Conservation (phyloP, 1,140 invertebrate species). For the Drosophila pachea region DNA sequence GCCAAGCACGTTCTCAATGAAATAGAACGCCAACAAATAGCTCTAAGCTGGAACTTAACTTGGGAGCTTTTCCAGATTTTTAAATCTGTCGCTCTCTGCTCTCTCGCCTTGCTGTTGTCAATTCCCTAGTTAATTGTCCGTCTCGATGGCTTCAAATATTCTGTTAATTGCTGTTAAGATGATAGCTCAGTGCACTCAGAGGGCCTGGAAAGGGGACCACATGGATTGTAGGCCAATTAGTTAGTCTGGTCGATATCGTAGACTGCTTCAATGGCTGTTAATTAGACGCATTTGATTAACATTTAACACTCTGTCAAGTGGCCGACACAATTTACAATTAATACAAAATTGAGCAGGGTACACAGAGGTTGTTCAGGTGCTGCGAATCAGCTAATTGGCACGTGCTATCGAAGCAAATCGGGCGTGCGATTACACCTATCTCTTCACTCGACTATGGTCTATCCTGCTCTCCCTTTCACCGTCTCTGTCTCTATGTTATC, state of each 20-base stretch:
- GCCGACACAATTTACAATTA: slow-evolving; percentile 32
- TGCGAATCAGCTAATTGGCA: slow-evolving; percentile 55
- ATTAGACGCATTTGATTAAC: slow-evolving; percentile 59
- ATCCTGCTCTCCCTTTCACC: too few species aligned
- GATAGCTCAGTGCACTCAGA: neutral
- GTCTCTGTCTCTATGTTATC: slow-evolving; percentile 4
- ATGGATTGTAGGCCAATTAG: slow-evolving; percentile 39
- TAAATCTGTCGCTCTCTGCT: neutral
- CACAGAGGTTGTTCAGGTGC: slow-evolving; percentile 34
- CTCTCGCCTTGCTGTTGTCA: neutral
- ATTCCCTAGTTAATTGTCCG: neutral
- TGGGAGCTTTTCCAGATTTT: neutral
- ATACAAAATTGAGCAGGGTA: slow-evolving; percentile 29
- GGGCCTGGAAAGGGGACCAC: slow-evolving; percentile 6
- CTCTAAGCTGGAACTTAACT: neutral
- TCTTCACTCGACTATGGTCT: too few species aligned
- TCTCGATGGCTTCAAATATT: neutral
- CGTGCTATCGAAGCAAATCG: slow-evolving; percentile 48
- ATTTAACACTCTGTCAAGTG: slow-evolving; percentile 40
- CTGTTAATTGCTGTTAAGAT: slow-evolving; percentile 2
- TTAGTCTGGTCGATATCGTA: slow-evolving; percentile 33
- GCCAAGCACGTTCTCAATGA: too few species aligned
- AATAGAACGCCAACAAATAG: too few species aligned
- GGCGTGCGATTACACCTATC: slow-evolving; percentile 8
- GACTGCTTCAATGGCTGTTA: slow-evolving; percentile 43